phyloP scores from a whole-genome alignment of 2,888 invertebrate species.

The Saturnia japonica region DNA sequence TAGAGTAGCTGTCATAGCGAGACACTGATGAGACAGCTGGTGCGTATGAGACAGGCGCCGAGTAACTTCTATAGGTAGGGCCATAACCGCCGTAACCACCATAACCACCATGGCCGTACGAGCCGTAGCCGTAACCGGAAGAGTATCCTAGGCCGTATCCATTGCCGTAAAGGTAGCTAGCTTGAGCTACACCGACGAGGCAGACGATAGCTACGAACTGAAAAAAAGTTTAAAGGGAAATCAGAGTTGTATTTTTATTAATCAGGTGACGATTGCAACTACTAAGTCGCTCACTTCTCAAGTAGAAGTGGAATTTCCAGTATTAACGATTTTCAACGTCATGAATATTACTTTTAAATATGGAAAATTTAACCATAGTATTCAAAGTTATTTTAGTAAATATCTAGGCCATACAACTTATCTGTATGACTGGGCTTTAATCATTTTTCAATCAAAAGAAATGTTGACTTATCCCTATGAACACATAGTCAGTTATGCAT shows the following conservation, averaged over 20 bases:
- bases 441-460: neutral
- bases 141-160: constrained; percentile 33
- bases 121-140: constrained; percentile 24
- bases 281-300: too few species aligned
- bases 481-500: neutral
- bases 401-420: neutral
- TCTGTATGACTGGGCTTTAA: neutral
- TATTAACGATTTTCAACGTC: too few species aligned
- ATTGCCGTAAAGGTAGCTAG: constrained; percentile 50
- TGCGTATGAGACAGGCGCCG: constrained; percentile 44
- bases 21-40: constrained; percentile 55
- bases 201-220: constrained; percentile 54
- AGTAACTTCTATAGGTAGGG: constrained; percentile 41
- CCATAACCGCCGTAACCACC: constrained; percentile 27
- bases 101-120: constrained; percentile 27
- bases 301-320: too few species aligned
- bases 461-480: neutral
- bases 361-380: too few species aligned
- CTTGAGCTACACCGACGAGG: constrained; percentile 51
- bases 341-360: too few species aligned
- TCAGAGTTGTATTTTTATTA: neutral
- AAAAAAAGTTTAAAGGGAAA: constrained; percentile 26
- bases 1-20: constrained; percentile 52
- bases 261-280: too few species aligned
- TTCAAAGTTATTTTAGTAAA: too few species aligned